Base-by-base conservation (phyloP, 2,888 invertebrate genomes). In the Scaptomyza parva region DNA sequence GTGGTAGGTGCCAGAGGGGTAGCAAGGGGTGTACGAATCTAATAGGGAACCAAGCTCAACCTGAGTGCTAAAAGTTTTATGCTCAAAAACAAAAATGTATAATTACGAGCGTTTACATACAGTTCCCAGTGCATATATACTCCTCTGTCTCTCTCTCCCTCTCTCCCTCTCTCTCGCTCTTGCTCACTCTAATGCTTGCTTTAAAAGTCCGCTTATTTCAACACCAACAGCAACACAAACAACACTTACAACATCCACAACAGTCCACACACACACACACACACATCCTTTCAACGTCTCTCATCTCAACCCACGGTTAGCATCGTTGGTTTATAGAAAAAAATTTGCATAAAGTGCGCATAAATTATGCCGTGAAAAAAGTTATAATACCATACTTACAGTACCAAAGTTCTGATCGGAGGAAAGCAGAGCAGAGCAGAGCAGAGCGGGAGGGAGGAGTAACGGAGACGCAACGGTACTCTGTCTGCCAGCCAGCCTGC, bases 291-390 rank as follows among this genome's bases (percentile, higher is more conserved):
- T 81, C 73, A 68, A 53, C 78, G 28, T 20, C 48, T 43, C 48
- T 43, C 58, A 67, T 67, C 41, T 52, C 72, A 39, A 41, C 12
- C 59, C 24, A 58, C 60, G 70, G 55, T 71, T 64, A 63, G 63
- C 72, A 70, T 48, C 72, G 72, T 76, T 83, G 80, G 78, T 86
- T 78, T 80, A 85, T 86, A 86, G 83, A 82, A 82, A 88, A 87
- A 88, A 82, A 86, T 89, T 87, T 89, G 75, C 88, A 87, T 87
- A 87, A 89, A 89, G 76, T 88, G 84, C 75, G 84, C 85, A 87
- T 87, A 87, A 87, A 87, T 87, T 87, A 86, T 88, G 81, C 77
- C 85, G 70, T 85, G 76, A 75, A 85, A 76, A 84, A 88, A 85
- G 86, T 88, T 86, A 88, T 87, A 88, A 88, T 82, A 76, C 88